Percentiles rank a stretch among this genome's conserved stretches.
Conservation (phyloP, 2,113 vertebrate genomes). For the Psittacara wagleri region DNA sequence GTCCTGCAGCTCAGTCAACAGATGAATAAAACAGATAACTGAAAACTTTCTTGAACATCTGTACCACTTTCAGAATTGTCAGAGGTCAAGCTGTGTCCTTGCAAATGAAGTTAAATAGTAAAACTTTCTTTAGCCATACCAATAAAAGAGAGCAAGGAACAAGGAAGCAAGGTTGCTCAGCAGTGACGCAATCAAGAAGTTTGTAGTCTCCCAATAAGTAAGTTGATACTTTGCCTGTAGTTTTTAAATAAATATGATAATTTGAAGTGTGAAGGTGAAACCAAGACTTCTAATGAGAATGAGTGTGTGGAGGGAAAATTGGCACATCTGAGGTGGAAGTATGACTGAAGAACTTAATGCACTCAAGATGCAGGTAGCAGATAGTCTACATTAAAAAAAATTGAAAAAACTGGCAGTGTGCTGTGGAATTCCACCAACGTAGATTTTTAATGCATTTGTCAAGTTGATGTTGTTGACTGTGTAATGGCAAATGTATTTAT, state of each 20-base stretch:
- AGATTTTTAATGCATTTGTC: constrained; percentile 35
- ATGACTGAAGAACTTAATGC: background rate
- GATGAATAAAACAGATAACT: constrained; percentile 19
- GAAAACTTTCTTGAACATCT: constrained; percentile 2
- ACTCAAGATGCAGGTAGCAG: constrained; percentile 8
- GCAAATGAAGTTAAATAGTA: constrained; percentile 27
- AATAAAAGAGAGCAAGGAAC: constrained; percentile 44
- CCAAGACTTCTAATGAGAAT: background rate
- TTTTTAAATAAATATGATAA: constrained; percentile 8
- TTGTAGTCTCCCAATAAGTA: background rate
- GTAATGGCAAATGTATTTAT: constrained; percentile 24
- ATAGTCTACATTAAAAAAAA: background rate
- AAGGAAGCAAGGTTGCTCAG: constrained; percentile 14
- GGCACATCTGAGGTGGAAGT: background rate
- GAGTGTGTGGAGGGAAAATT: background rate
- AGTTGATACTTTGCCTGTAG: background rate
- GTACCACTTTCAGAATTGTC: background rate
- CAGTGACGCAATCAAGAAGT: background rate
- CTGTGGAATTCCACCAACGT: constrained; percentile 34
- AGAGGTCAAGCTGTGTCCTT: background rate
- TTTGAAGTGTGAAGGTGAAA: constrained; percentile 12
- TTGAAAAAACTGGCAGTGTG: background rate
- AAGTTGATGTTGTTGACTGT: constrained; percentile 39
- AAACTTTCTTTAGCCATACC: constrained; percentile 5
- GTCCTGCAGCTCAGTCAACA: constrained; percentile 7